Percentiles rank a stretch among this genome's conserved stretches.
Evolutionary conservation across 2,888 invertebrate species (phyloP).

Genomic region (Agriopis aurantiaria): DNA sequence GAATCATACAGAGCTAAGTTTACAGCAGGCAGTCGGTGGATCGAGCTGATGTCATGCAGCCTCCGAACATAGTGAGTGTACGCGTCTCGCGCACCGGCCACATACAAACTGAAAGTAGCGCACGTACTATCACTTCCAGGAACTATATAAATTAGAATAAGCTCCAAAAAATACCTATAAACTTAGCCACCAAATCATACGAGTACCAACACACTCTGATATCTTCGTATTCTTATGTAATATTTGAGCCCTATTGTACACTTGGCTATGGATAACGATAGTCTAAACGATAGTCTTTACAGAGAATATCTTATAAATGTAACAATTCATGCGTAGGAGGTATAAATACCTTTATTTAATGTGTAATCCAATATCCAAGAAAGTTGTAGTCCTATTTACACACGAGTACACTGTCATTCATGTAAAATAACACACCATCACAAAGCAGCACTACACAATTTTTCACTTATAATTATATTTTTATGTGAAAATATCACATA

Average conservation of each 20-base stretch:
- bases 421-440: conserved; percentile 81
- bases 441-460: conserved; percentile 82
- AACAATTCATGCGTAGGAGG: conserved; percentile 73
- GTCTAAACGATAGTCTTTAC: conserved; percentile 39
- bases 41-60: conserved; percentile 79
- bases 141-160: conserved; percentile 60
- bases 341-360: conserved; percentile 83
- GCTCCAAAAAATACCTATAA: conserved; percentile 51
- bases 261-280: conserved; percentile 33
- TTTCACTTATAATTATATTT: conserved; percentile 81
- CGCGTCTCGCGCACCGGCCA: conserved; percentile 48
- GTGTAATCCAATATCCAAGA: conserved; percentile 86
- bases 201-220: conserved; percentile 44
- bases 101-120: conserved; percentile 45
- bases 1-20: conserved; percentile 73
- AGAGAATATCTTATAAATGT: conserved; percentile 49
- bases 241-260: conserved; percentile 57
- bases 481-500: conserved; percentile 84
- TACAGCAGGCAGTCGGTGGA: conserved; percentile 68
- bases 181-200: conserved; percentile 45
- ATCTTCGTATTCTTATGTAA: conserved; percentile 76
- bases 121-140: conserved; percentile 61
- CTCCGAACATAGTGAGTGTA: conserved; percentile 56
- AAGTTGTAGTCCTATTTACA: conserved; percentile 81
- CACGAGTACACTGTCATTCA: conserved; percentile 82